Conservation (phyloP, 92 coral and sea anemone species). For the Virgularia gustaviana region DNA sequence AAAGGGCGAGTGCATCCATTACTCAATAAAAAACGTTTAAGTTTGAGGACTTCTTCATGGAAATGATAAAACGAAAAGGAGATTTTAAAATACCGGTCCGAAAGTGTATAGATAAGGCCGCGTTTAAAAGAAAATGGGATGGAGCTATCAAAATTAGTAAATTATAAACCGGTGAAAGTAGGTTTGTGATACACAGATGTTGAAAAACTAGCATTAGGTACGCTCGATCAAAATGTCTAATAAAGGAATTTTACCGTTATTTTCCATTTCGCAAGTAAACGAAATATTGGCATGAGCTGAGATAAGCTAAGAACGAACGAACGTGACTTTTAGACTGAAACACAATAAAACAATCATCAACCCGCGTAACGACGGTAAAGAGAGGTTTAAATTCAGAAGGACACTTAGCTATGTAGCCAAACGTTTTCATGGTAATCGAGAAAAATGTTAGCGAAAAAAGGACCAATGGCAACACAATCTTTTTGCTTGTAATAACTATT, state of each 20-base stretch:
- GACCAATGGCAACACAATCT: conserved; percentile 19
- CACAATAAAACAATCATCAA: conserved; percentile 13
- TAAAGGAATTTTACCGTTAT: neutral
- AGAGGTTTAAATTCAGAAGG: conserved; percentile 10
- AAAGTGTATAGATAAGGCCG: neutral
- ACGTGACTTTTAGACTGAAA: neutral
- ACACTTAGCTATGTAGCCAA: conserved; percentile 9
- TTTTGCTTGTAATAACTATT: neutral
- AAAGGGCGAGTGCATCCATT: too few species aligned
- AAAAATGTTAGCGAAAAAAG: conserved; percentile 1
- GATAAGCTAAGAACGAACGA: neutral
- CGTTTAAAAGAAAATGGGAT: neutral
- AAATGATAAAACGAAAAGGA: too few species aligned
- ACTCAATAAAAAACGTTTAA: too few species aligned
- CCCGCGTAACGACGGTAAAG: neutral
- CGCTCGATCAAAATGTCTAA: neutral
- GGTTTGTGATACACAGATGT: neutral
- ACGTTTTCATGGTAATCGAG: neutral
- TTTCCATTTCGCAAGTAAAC: conserved; percentile 4
- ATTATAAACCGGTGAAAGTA: conserved; percentile 7
- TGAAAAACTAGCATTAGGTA: neutral
- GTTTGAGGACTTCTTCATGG: too few species aligned
- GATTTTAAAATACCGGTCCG: too few species aligned
- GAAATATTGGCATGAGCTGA: neutral
- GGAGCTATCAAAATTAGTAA: neutral